Evolutionary conservation across 2,113 vertebrate species (phyloP).

Genomic region (Psammodynastes pulverulentus): DNA sequence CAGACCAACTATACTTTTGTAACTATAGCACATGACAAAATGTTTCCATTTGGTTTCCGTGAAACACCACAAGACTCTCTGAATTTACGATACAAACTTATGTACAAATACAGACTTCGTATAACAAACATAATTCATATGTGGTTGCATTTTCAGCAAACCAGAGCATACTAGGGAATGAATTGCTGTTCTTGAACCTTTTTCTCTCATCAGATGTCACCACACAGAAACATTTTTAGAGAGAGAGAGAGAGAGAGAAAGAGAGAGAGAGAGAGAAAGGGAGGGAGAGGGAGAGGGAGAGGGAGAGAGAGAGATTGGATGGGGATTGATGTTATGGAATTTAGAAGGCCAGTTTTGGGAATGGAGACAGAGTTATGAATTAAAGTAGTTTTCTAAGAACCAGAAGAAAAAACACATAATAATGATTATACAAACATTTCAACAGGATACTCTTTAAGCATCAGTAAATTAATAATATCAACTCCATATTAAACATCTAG

Average conservation of each 20-base stretch:
- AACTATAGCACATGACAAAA: background rate
- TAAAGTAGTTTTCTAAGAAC: background rate
- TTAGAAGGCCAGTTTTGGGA: background rate
- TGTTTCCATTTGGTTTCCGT: background rate
- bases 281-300: no score
- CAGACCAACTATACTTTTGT: background rate
- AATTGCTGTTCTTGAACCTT: background rate
- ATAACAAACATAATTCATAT: background rate
- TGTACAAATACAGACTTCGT: background rate
- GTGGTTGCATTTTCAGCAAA: background rate
- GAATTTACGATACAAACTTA: background rate
- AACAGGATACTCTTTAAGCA: background rate
- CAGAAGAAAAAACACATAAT: background rate
- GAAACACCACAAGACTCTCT: background rate
- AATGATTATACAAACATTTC: background rate
- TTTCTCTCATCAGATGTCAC: background rate
- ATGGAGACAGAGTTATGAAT: background rate
- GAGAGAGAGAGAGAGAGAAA: background rate
- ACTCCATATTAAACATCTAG: background rate
- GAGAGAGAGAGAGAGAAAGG: background rate
- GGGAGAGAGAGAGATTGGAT: background rate
- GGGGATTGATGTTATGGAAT: background rate
- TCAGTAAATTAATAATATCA: background rate
- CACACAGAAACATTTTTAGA: background rate
- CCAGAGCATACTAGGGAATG: background rate